Evolutionary conservation across 1,140 invertebrate species (phyloP).

Genomic region (Pseudachorutes palmiensis): DNA sequence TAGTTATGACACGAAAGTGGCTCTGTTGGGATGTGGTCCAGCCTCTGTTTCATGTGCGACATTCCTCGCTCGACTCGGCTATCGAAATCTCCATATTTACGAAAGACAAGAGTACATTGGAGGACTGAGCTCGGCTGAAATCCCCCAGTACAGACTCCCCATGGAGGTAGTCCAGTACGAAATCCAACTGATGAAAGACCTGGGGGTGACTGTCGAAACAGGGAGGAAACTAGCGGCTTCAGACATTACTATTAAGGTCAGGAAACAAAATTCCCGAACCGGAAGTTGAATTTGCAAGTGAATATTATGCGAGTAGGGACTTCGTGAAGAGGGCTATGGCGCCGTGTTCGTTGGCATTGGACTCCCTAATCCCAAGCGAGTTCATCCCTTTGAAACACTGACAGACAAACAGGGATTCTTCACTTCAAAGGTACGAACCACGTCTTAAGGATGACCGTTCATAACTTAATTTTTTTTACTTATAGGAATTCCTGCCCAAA

Average conservation of each 20-base stretch:
- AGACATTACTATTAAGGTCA: conserved; percentile 65
- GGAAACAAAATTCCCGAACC: conserved; percentile 17
- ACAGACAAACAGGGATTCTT: conserved; percentile 77
- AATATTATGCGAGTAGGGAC: too few species aligned
- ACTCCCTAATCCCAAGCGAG: conserved; percentile 76
- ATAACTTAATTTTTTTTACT: too few species aligned
- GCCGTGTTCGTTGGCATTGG: conserved; percentile 92
- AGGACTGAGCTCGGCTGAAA: conserved; percentile 87
- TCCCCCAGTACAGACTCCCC: conserved; percentile 92
- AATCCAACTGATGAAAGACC: conserved; percentile 77
- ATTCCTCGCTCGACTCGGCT: conserved; percentile 85
- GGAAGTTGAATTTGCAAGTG: conserved; percentile 33
- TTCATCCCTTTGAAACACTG: conserved; percentile 70
- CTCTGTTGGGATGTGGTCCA: conserved; percentile 86
- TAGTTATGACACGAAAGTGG: conserved; percentile 65
- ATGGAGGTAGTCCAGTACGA: conserved; percentile 90
- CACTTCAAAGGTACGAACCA: conserved; percentile 95
- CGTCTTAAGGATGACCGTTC: too few species aligned
- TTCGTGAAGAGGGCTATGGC: conserved; percentile 61
- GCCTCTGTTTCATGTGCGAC: conserved; percentile 95
- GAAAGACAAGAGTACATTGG: conserved; percentile 81
- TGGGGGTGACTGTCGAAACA: conserved; percentile 78
- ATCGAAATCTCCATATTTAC: conserved; percentile 82
- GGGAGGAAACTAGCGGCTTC: conserved; percentile 52
- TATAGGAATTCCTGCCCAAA: conserved; percentile 77